Conservation (phyloP, 2,113 vertebrate species). For the Cynopterus brachyotis region DNA sequence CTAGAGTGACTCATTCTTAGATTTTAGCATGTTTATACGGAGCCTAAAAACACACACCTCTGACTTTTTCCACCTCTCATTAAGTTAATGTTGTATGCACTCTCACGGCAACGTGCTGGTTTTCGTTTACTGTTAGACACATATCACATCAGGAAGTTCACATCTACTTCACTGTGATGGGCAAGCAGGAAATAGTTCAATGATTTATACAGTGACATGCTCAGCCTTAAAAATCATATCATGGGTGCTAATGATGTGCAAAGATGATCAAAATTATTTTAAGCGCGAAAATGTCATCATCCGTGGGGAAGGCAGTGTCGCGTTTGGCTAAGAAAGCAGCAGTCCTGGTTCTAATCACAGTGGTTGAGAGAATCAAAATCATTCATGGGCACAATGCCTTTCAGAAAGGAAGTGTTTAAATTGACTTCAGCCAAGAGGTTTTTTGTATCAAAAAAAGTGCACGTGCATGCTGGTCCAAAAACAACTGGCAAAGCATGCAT, state of each 20-base stretch:
- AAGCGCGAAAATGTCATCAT: background rate
- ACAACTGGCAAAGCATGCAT: background rate
- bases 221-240: background rate
- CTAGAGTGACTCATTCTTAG: background rate
- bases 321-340: background rate
- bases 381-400: background rate
- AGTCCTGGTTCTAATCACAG: background rate
- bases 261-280: background rate
- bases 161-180: background rate
- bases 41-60: background rate
- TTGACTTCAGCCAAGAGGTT: background rate
- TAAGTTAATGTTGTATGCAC: accelerated
- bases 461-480: too few species aligned
- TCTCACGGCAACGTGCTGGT: background rate
- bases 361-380: background rate
- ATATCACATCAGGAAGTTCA: accelerated
- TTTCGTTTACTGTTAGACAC: background rate
- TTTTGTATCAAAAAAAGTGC: background rate
- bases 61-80: background rate
- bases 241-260: background rate
- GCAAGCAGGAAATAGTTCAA: background rate
- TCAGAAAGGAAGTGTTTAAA: background rate
- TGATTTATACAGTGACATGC: background rate
- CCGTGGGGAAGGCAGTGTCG: background rate
- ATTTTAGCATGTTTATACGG: too few species aligned